These are phyloP conservation scores for Drosophila tanythrix DNA, from an alignment of 2,888 invertebrate species.

Conservation along the genomic window DNA sequence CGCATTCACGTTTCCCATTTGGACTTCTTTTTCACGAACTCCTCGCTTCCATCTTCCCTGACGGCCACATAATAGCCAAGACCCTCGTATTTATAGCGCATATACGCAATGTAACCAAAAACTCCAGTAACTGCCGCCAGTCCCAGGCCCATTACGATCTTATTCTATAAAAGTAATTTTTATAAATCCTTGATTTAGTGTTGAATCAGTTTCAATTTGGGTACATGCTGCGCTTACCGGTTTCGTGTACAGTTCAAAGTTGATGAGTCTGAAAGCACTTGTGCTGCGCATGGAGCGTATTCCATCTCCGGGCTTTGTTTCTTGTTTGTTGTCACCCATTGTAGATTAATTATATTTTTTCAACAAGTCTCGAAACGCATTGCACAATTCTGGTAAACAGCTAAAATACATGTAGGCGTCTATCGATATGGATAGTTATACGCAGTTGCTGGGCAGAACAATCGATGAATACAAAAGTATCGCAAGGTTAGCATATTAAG, in stretches of 20 bases:
- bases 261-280: constrained; percentile 91
- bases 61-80: constrained; percentile 93
- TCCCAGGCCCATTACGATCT: constrained; percentile 93
- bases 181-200: not conserved
- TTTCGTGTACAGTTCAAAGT: constrained; percentile 95
- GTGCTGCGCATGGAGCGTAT: constrained; percentile 86
- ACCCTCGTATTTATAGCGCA: constrained; percentile 92
- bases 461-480: not conserved
- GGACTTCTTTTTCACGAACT: constrained; percentile 87
- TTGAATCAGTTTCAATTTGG: constrained; percentile 53
- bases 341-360: not conserved
- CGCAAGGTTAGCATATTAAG: not conserved
- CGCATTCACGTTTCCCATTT: constrained; percentile 88
- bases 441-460: not conserved
- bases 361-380: constrained; percentile 11
- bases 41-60: constrained; percentile 90
- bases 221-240: constrained; percentile 88
- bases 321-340: constrained; percentile 52
- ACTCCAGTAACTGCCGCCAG: constrained; percentile 90
- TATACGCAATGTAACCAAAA: constrained; percentile 93
- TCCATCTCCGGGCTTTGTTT: constrained; percentile 70
- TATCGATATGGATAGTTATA: constrained; percentile 21
- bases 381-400: constrained; percentile 55
- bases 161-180: constrained; percentile 88
- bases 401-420: constrained; percentile 7